These are phyloP conservation scores for Sphenodon punctatus DNA, from an alignment of 2,797 vertebrate genomes.

Conservation along the genomic window DNA sequence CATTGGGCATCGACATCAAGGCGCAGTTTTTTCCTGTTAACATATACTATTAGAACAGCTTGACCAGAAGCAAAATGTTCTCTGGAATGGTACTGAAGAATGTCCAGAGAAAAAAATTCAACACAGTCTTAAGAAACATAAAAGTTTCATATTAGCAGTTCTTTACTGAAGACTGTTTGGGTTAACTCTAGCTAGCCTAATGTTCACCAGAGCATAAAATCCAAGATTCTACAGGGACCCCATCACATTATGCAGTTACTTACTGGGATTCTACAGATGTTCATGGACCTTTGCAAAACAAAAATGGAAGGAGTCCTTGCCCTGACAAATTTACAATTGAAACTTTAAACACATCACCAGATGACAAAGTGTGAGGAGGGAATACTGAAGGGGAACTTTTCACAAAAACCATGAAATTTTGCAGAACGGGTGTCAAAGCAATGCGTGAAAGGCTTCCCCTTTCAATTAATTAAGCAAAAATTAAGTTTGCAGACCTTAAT, in stretches of 20 bases:
- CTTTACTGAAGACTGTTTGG: background rate
- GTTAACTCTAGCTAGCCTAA: background rate
- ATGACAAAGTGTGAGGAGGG: background rate
- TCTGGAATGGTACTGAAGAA: background rate
- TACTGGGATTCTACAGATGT: background rate
- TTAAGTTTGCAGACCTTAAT: rapidly evolving
- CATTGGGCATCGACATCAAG: too few species aligned
- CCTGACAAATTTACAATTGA: background rate
- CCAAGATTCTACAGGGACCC: background rate
- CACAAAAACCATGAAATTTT: background rate
- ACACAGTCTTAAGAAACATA: background rate
- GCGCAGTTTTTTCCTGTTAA: background rate
- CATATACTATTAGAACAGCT: background rate
- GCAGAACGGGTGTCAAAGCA: background rate
- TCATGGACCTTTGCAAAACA: background rate
- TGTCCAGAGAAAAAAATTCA: background rate
- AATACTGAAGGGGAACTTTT: background rate
- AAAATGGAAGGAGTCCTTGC: background rate
- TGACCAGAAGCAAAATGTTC: background rate
- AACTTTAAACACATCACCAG: background rate
- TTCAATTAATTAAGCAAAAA: background rate
- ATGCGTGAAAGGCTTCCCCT: background rate
- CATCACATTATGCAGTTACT: background rate
- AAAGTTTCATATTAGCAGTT: background rate
- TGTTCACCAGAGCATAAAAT: background rate